Evolutionary conservation across 1,140 invertebrate species (phyloP), one percentile per base, ranked within the genome.

Genomic region (Aricia agestis): DNA sequence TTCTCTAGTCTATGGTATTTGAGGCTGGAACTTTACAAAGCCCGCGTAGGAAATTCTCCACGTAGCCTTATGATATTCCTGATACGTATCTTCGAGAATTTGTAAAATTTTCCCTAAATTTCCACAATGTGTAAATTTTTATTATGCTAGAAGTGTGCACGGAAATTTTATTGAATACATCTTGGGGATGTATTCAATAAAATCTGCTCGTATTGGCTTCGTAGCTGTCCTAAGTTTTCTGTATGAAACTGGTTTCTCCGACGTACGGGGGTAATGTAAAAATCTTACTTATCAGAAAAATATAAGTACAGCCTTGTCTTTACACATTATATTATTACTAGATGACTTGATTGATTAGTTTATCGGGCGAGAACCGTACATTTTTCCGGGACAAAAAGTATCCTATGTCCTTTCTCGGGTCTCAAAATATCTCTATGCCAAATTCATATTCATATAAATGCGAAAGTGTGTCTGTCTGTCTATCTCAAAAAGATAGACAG

Each of bases 101-200:
- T 63, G 59, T 63, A 63, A 63, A 31, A 63, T 19, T 63, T 13
- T 6, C 17, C 59, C 17, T 19, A 63, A 63, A 63, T 63, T 63
- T 25, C 18, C n/a, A 59, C n/a, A 59, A 59, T 18, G n/a, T 59
- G 17, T 59, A 59, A 18, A 19, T 59, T 18, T 18, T 18, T 18
- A 18, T 59, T 59, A 59, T 18, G 15, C 58, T 19, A 18, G n/a
- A 59, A 15, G 18, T 59, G 58, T 59, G 11, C 10, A 52, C 2
- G 45, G 13, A 15, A 13, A 52, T 52, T 52, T 11, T 52, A 52
- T 52, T 52, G 45, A 52, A 52, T 52, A 52, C 45, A 52, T 52
- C 13, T 52, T 13, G 45, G 3, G 45, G 45, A 13, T 10, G 3
- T 52, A 52, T 13, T 52, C 45, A 52, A 52, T 52, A 15, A 52